phyloP scores from a whole-genome alignment of 2,888 invertebrate genomes.

The Mechanitis mazaeus region DNA sequence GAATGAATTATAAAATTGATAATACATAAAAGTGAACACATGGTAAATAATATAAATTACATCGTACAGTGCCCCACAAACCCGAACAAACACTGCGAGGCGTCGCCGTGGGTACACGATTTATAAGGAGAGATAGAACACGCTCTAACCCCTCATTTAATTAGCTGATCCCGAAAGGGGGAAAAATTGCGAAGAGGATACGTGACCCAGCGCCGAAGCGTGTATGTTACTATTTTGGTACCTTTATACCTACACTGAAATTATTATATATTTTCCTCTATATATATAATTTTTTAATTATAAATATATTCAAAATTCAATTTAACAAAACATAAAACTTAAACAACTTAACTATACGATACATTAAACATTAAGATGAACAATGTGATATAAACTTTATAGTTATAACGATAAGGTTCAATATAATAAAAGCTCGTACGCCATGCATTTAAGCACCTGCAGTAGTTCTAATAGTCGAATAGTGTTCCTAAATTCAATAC shows the following conservation, averaged over 20 bases:
- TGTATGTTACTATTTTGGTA: constrained; percentile 1
- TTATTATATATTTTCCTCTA: not conserved
- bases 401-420: not conserved
- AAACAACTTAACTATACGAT: not conserved
- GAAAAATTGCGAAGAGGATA: constrained; percentile 31
- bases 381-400: not conserved
- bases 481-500: constrained; percentile 22
- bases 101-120: constrained; percentile 18
- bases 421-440: not conserved
- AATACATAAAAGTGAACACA: too few species aligned
- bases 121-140: constrained; percentile 30
- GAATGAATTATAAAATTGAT: too few species aligned
- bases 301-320: not conserved
- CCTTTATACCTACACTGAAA: too few species aligned
- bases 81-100: not conserved
- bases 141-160: constrained; percentile 31
- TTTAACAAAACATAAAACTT: not conserved
- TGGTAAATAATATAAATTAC: too few species aligned
- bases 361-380: not conserved
- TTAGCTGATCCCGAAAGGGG: constrained; percentile 28
- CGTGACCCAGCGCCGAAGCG: constrained; percentile 26
- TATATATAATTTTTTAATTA: not conserved
- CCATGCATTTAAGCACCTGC: constrained; percentile 6
- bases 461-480: constrained; percentile 6
- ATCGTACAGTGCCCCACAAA: constrained; percentile 1